A percentile compares a stretch with the other conserved stretches of the same genome.
These are phyloP conservation scores for Andrena bicolor DNA, from an alignment of 2,888 invertebrate species.

Conservation along the genomic window DNA sequence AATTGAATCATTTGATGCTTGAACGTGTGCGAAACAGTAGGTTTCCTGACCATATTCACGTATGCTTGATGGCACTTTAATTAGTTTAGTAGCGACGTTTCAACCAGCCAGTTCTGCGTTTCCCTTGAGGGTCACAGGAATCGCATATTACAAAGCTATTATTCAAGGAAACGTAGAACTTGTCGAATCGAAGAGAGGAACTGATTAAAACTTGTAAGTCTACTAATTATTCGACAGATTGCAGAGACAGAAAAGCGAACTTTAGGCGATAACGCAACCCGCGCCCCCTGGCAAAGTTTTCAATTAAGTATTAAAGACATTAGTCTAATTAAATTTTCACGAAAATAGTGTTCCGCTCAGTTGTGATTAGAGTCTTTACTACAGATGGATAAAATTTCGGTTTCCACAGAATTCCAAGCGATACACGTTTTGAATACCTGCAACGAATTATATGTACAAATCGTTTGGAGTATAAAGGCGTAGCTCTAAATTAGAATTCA, in stretches of 20 bases:
- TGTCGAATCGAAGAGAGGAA: slow-evolving; percentile 50
- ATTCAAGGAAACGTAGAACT: slow-evolving; percentile 46
- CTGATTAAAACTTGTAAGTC: slow-evolving; percentile 58
- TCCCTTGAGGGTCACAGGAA: slow-evolving; percentile 27
- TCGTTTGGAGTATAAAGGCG: neutral
- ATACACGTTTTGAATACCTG: neutral
- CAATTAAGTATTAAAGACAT: slow-evolving; percentile 16
- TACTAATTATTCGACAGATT: slow-evolving; percentile 59
- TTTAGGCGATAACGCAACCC: slow-evolving; percentile 36
- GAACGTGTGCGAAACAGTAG: neutral
- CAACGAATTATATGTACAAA: neutral
- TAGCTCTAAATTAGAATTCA: no score
- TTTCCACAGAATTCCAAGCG: neutral
- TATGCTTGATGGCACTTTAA: slow-evolving; percentile 49
- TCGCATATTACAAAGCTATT: slow-evolving; percentile 59
- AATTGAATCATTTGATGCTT: neutral
- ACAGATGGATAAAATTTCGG: neutral
- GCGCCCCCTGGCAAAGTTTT: slow-evolving; percentile 14
- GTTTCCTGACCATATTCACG: slow-evolving; percentile 14
- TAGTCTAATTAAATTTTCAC: slow-evolving; percentile 41
- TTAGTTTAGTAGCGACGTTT: slow-evolving; percentile 48
- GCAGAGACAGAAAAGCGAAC: slow-evolving; percentile 41
- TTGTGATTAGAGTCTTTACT: neutral
- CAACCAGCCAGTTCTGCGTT: slow-evolving; percentile 28
- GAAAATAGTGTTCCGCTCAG: neutral